These are phyloP conservation scores for Colius striatus DNA, from an alignment of 2,113 vertebrate genomes.

Conservation along the genomic window DNA sequence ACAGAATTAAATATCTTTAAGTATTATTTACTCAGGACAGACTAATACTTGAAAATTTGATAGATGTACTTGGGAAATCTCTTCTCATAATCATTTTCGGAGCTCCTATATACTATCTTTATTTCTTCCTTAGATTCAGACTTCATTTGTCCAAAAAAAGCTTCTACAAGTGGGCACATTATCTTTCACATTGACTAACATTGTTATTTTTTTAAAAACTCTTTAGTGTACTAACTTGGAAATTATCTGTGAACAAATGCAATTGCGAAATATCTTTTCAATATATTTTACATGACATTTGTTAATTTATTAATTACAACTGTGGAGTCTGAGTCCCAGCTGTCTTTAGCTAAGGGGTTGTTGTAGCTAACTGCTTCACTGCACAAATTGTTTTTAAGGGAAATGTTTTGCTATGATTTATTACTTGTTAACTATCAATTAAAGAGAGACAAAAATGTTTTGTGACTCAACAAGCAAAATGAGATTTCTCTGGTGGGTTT, in stretches of 20 bases:
- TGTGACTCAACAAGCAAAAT: not conserved
- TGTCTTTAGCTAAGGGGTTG: not conserved
- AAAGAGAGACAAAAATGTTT: not conserved
- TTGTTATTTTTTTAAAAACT: not conserved
- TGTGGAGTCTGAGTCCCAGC: not conserved
- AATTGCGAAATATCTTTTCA: not conserved
- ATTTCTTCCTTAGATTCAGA: not conserved
- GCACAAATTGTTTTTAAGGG: constrained; percentile 6
- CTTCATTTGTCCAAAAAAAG: not conserved
- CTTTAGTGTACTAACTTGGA: not conserved
- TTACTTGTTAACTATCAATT: constrained; percentile 8
- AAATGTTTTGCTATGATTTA: constrained; percentile 10
- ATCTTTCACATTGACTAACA: not conserved
- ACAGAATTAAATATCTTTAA: not conserved
- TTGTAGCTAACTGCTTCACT: not conserved
- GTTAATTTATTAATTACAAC: constrained; percentile 31
- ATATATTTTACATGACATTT: not conserved
- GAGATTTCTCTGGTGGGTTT: not conserved
- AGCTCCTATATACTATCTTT: not conserved
- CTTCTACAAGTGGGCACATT: not conserved
- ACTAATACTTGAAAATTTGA: not conserved
- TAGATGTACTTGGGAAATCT: not conserved
- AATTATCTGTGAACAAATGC: not conserved
- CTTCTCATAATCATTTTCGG: not conserved
- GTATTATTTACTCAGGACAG: not conserved